Evolutionary conservation across 53 echinoderm and acorn worm species (phyloP).

Genomic region (Apostichopus leukothele): DNA sequence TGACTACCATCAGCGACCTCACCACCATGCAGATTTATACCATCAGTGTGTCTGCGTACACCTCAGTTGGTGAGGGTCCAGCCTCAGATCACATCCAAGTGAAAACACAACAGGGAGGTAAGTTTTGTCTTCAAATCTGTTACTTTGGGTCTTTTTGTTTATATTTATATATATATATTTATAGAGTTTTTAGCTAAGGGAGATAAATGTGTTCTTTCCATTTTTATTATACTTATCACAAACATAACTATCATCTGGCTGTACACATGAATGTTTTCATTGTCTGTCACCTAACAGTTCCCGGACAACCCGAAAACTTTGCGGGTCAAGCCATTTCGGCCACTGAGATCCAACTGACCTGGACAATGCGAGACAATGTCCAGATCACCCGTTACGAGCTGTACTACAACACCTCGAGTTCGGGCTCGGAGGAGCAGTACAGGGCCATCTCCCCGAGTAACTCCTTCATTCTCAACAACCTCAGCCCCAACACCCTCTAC

Average conservation of each 20-base stretch:
- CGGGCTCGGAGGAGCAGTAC: conserved; percentile 62
- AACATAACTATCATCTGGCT: no score
- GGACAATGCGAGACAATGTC: conserved; percentile 77
- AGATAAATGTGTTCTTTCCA: no score
- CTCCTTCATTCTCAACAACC: conserved; percentile 64
- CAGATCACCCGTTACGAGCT: conserved; percentile 81
- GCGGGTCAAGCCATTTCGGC: conserved; percentile 78
- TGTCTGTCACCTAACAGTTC: conserved; percentile 56
- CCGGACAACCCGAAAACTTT: conserved; percentile 89
- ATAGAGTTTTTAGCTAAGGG: no score
- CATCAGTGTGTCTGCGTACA: conserved; percentile 84
- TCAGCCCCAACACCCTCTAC: conserved; percentile 90
- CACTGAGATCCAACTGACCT: conserved; percentile 74
- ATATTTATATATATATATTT: no score
- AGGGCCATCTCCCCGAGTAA: conserved; percentile 65
- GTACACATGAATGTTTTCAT: no score
- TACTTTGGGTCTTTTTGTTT: no score
- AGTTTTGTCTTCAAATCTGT: no score
- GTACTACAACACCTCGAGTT: conserved; percentile 86
- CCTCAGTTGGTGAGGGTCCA: conserved; percentile 85
- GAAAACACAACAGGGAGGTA: conserved; percentile 97
- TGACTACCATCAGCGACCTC: conserved; percentile 86
- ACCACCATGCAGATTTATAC: conserved; percentile 88
- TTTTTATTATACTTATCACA: no score
- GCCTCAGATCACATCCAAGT: conserved; percentile 75